Evolutionary conservation across 2,113 vertebrate genomes (phyloP).

Genomic region (Lycocorax pyrrhopterus): DNA sequence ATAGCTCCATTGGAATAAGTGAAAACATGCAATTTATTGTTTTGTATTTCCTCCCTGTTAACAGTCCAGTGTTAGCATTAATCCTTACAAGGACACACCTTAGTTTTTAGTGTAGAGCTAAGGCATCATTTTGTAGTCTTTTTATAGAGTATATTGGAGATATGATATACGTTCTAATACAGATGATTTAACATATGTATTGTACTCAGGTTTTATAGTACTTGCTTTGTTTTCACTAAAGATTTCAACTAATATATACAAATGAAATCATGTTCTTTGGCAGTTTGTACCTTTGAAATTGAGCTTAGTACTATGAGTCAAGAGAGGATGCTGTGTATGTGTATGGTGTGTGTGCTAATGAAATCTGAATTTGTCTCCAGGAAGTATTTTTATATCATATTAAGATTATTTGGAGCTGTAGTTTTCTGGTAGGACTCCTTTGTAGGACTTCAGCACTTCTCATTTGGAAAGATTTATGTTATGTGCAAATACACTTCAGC

Average conservation of each 20-base stretch:
- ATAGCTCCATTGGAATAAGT: neutral
- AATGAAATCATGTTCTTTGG: neutral
- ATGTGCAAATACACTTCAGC: neutral
- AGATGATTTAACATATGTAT: neutral
- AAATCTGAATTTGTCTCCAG: neutral
- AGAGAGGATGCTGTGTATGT: neutral
- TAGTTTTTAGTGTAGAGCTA: neutral
- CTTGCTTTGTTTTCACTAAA: neutral
- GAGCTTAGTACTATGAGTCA: neutral
- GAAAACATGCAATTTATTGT: neutral
- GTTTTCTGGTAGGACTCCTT: neutral
- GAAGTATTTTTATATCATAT: neutral
- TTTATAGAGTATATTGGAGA: neutral
- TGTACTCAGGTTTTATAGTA: neutral
- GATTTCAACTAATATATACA: neutral
- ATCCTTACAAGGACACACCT: neutral
- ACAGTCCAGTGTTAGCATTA: neutral
- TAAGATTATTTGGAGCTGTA: neutral
- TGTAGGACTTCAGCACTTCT: neutral
- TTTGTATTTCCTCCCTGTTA: neutral
- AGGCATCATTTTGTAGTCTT: neutral
- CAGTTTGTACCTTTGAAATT: neutral
- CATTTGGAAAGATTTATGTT: neutral
- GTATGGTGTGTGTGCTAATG: neutral
- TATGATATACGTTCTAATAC: neutral